Conservation (phyloP, 2,113 vertebrate genomes). For the Anoura caudifer region DNA sequence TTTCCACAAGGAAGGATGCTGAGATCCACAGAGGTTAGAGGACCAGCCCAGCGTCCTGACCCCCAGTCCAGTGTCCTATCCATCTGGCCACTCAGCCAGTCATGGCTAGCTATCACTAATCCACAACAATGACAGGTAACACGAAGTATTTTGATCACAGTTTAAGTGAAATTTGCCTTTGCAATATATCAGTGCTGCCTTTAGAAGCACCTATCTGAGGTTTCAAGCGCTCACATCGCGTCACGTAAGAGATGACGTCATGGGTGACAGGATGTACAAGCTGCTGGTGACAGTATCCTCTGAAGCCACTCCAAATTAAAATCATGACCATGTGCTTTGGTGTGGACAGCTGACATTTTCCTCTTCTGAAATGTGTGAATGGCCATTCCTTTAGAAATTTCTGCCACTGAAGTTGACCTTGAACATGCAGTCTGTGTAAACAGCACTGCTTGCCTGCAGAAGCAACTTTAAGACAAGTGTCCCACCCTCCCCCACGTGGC, state of each 20-base stretch:
- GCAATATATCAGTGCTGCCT: neutral
- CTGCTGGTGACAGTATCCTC: neutral
- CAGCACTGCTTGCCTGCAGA: neutral
- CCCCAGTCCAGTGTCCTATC: neutral
- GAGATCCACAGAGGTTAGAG: neutral
- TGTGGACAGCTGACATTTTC: neutral
- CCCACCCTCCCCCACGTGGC: neutral
- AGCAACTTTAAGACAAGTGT: neutral
- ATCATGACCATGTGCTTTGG: neutral
- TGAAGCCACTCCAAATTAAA: neutral
- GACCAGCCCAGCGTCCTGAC: neutral
- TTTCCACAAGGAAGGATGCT: neutral
- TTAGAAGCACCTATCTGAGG: neutral
- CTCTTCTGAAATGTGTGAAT: neutral
- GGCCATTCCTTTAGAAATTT: neutral
- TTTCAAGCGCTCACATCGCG: neutral
- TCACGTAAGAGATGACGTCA: neutral
- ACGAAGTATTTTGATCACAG: neutral
- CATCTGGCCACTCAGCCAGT: neutral
- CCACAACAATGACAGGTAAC: neutral
- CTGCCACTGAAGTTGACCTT: neutral
- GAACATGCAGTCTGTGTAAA: neutral
- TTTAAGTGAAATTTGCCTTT: neutral
- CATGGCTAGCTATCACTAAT: too few relatives aligned
- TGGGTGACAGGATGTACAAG: neutral